These are phyloP conservation scores for Myotis brandtii DNA, from an alignment of 2,113 vertebrate genomes.

Conservation along the genomic window DNA sequence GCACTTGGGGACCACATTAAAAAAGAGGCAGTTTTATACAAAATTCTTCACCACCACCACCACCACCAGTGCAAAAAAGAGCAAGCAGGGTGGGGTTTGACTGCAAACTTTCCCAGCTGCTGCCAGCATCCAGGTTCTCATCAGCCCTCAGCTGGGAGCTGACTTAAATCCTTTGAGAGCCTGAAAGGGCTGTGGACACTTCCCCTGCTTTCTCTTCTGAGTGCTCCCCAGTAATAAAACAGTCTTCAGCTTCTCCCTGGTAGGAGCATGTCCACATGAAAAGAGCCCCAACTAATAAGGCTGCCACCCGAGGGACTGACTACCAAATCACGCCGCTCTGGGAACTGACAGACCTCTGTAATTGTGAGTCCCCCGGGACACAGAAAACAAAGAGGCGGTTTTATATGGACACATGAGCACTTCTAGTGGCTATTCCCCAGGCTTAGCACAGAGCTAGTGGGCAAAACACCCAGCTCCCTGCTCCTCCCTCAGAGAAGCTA, in stretches of 20 bases:
- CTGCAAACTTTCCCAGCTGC: background rate
- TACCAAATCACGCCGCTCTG: background rate
- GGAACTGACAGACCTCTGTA: background rate
- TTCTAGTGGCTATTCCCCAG: background rate
- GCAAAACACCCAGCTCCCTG: background rate
- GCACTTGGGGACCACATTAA: background rate
- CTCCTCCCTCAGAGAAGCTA: background rate
- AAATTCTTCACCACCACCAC: background rate
- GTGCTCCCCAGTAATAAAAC: background rate
- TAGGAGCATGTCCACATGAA: too few relatives aligned
- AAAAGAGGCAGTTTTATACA: background rate
- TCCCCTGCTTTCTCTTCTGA: background rate
- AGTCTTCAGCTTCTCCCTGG: background rate
- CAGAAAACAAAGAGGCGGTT: background rate
- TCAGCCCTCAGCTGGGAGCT: background rate
- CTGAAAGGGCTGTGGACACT: background rate
- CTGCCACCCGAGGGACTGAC: background rate
- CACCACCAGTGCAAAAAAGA: background rate
- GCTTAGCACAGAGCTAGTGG: background rate
- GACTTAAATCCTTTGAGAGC: background rate
- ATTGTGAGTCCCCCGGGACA: background rate
- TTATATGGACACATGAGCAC: background rate
- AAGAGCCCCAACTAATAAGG: background rate
- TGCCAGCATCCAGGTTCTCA: background rate
- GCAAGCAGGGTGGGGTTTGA: background rate